Evolutionary conservation across 2,113 vertebrate genomes (phyloP).

Genomic region (Sphyrna mokarran): DNA sequence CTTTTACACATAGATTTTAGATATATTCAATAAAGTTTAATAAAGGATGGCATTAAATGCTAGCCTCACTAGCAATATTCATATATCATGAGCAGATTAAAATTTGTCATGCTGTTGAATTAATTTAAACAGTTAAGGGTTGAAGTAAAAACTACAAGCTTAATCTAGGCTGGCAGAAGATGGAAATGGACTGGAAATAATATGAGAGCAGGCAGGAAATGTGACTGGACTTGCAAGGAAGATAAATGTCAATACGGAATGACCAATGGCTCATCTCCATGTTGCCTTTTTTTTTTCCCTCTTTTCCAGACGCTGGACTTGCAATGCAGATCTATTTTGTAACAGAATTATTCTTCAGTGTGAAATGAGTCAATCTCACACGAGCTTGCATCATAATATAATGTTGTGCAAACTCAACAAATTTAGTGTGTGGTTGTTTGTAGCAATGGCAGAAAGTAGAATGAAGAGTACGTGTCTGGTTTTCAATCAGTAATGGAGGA

Average conservation of each 20-base stretch:
- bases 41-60: too few relatives aligned
- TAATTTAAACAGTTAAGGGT: background rate
- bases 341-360: background rate
- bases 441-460: background rate
- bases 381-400: background rate
- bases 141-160: background rate
- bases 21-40: background rate
- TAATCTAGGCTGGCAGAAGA: background rate
- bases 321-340: background rate
- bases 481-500: background rate
- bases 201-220: background rate
- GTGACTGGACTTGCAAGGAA: background rate
- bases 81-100: background rate
- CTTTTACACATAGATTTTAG: background rate
- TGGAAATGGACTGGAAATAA: background rate
- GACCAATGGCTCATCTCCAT: background rate
- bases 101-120: background rate
- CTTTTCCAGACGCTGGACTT: background rate
- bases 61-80: too few relatives aligned
- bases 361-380: background rate
- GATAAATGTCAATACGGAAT: background rate
- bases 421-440: background rate
- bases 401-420: background rate
- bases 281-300: background rate
- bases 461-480: background rate